A percentile compares a stretch with the other conserved stretches of the same genome.
These are phyloP conservation scores for Galeopsomyia nigrocyanea DNA, from an alignment of 2,888 invertebrate genomes.

Conservation along the genomic window DNA sequence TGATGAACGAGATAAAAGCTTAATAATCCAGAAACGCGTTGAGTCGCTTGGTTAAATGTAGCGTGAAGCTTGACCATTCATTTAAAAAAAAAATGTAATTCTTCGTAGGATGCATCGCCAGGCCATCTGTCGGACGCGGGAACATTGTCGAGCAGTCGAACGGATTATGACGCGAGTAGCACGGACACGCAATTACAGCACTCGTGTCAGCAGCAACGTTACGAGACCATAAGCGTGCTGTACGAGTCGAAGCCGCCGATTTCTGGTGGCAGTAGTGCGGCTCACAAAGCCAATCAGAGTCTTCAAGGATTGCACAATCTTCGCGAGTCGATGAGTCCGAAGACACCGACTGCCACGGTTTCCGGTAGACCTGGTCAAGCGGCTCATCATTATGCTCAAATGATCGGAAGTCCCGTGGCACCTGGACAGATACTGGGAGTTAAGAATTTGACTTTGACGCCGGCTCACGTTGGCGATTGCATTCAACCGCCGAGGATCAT, in stretches of 20 bases:
- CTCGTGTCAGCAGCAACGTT: constrained; percentile 41
- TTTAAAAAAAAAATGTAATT: too few species aligned
- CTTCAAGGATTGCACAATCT: constrained; percentile 58
- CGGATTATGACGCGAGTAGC: constrained; percentile 47
- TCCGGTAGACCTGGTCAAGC: constrained; percentile 16
- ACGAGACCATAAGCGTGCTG: constrained; percentile 52
- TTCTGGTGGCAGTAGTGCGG: constrained; percentile 49
- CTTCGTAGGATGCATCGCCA: constrained; percentile 43
- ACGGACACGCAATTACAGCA: constrained; percentile 44
- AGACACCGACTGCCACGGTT: constrained; percentile 47
- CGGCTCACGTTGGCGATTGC: constrained; percentile 26
- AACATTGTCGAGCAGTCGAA: constrained; percentile 43
- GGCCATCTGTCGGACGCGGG: constrained; percentile 47
- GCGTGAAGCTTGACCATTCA: too few species aligned
- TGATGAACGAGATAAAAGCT: too few species aligned
- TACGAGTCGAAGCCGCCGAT: constrained; percentile 51
- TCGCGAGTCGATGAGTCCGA: constrained; percentile 50
- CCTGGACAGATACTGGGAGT: constrained; percentile 63
- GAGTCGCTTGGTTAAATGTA: too few species aligned
- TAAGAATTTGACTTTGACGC: constrained; percentile 55
- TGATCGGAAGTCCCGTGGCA: constrained; percentile 43
- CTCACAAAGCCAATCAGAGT: constrained; percentile 61
- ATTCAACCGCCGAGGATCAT: constrained; percentile 48
- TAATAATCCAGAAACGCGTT: too few species aligned
- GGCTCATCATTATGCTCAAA: constrained; percentile 21